Evolutionary conservation across 1,140 invertebrate species (phyloP).

Genomic region (Paraescarpia echinospica): DNA sequence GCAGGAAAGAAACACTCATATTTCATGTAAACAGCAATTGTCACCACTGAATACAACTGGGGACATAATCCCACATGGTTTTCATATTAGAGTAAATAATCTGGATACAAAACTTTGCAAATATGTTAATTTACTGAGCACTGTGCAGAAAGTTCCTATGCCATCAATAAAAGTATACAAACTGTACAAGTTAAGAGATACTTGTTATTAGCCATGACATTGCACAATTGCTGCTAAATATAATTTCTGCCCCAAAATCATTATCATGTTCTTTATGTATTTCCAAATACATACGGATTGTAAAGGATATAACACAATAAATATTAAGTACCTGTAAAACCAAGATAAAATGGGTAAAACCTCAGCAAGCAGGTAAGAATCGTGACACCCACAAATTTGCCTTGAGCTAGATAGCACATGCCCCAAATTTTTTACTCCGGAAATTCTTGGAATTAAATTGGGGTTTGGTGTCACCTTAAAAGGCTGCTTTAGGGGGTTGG

Average conservation of each 20-base stretch:
- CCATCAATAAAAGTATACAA: too few relatives aligned
- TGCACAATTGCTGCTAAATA: neutral
- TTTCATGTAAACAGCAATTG: too few relatives aligned
- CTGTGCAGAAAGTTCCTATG: too few relatives aligned
- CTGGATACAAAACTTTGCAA: too few relatives aligned
- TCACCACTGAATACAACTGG: too few relatives aligned
- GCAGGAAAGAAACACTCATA: too few relatives aligned
- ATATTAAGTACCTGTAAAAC: neutral
- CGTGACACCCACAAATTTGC: neutral
- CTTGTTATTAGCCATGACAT: neutral
- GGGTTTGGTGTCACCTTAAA: neutral
- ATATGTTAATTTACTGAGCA: too few relatives aligned
- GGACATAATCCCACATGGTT: too few relatives aligned
- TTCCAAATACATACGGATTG: neutral
- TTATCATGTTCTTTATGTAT: neutral
- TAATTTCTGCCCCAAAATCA: neutral
- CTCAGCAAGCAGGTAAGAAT: neutral
- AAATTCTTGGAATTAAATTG: neutral
- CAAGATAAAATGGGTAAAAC: neutral
- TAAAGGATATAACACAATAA: neutral
- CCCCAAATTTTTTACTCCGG: neutral
- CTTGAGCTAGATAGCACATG: neutral
- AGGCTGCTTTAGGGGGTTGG: neutral
- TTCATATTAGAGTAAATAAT: too few relatives aligned
- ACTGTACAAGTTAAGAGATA: too few relatives aligned